Conservation (phyloP, 2,888 invertebrate species). For the Chalcosyrphus nemorum region DNA sequence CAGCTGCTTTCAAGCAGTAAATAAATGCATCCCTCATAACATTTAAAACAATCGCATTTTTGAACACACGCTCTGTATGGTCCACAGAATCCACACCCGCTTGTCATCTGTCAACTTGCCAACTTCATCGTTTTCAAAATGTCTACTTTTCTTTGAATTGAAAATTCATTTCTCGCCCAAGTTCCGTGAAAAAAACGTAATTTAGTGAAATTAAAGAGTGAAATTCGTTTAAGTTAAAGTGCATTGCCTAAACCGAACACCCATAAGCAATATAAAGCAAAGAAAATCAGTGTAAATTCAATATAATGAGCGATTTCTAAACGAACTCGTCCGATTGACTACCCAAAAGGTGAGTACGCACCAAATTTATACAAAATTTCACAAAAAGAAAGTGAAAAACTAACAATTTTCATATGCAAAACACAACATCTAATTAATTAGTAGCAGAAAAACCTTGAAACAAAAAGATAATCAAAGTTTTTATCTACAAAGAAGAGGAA, state of each 20-base stretch:
- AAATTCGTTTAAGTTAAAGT: slow-evolving; percentile 8
- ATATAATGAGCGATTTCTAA: slow-evolving; percentile 45
- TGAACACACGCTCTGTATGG: background rate
- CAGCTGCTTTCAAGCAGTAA: too few species aligned
- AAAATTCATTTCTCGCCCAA: slow-evolving; percentile 4
- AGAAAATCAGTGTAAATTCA: background rate
- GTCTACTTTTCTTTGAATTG: slow-evolving; percentile 53
- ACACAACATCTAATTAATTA: background rate
- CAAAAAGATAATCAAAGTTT: background rate
- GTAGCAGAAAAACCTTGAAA: background rate
- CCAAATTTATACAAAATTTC: background rate
- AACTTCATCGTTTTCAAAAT: slow-evolving; percentile 49
- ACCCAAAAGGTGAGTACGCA: slow-evolving; percentile 32
- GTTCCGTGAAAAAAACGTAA: slow-evolving; percentile 8
- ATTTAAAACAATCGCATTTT: background rate
- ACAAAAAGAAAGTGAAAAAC: background rate
- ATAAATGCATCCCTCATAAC: too few species aligned
- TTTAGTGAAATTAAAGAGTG: slow-evolving; percentile 17
- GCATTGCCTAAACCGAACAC: background rate
- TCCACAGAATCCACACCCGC: slow-evolving; percentile 3
- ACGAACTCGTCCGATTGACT: background rate
- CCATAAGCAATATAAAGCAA: background rate
- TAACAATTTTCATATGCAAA: background rate
- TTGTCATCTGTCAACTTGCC: slow-evolving; percentile 55
- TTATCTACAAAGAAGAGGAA: background rate